phyloP scores from a whole-genome alignment of 2,113 vertebrate genomes.

The Sylvietta virens region DNA sequence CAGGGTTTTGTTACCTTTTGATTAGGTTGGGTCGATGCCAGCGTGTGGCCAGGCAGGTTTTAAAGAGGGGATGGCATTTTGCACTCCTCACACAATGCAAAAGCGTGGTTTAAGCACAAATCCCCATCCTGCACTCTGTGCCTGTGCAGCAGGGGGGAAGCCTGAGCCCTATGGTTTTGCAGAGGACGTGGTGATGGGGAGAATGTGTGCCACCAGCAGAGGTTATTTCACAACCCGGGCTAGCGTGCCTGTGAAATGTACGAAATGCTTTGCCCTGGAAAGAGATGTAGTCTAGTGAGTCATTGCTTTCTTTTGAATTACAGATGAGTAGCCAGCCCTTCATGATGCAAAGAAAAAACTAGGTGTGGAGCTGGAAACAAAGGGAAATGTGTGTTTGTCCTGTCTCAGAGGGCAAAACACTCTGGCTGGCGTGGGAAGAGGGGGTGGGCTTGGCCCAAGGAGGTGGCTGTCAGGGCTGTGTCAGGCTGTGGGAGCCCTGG shows the following conservation, averaged over 20 bases:
- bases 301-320: conserved; percentile 39
- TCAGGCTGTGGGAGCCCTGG: not conserved
- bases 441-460: conserved; percentile 9
- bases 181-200: not conserved
- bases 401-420: not conserved
- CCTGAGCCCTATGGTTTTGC: not conserved
- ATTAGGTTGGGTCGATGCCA: not conserved
- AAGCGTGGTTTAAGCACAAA: fast-evolving
- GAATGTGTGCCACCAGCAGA: not conserved
- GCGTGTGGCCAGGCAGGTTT: not conserved
- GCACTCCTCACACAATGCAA: not conserved
- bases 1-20: not conserved
- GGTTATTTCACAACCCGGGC: not conserved
- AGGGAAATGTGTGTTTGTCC: not conserved
- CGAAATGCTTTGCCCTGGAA: conserved; percentile 27
- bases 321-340: conserved; percentile 22
- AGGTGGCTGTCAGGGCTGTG: conserved; percentile 23
- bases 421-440: not conserved
- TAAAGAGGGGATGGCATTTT: not conserved
- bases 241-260: not conserved
- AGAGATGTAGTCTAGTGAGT: conserved; percentile 31
- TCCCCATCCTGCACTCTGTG: fast-evolving
- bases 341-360: conserved; percentile 35
- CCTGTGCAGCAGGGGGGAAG: not conserved
- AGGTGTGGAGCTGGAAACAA: conserved; percentile 50